Evolutionary conservation across 2,797 vertebrate species (phyloP), one percentile per base, ranked within the genome.

Genomic region (Alexandromys oeconomus): DNA sequence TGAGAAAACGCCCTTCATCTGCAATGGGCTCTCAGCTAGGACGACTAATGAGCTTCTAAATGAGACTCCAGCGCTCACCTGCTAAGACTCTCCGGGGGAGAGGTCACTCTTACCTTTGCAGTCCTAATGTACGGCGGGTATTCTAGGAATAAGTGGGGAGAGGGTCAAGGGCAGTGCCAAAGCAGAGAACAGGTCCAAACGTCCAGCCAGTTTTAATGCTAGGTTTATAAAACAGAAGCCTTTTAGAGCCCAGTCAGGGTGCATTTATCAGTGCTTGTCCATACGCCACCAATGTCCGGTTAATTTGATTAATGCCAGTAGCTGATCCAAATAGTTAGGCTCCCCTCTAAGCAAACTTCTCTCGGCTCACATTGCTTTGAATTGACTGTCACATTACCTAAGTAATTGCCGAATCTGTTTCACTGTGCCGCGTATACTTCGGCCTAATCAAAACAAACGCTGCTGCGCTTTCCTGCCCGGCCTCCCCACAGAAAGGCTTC

Each of bases 401-500:
- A 93, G 89, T 97, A 96, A 97, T 93, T 93, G 93, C 95, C 88
- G 77, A 87, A 97, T 94, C 96, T 95, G 92, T 97, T 98, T 97
- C 85, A 97, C 82, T 96, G 97, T 92, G 96, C 93, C 43, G 48
- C 79, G 48, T 91, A 97, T 96, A 93, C 88, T 74, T 78, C n/a
- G 85, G 88, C 87, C 96, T 97, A 97, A 98, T 97, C 93, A 97
- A 97, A 96, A 97, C 96, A 97, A 97, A 96, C 95, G 87, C 90
- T 78, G 54, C 57, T 86, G 51, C 71, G 92, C 51, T 90, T 88
- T 78, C 84, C 86, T 40, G 5, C 27, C 90, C 86, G 77, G 65
- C 92, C 92, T 94, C 91, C 80, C 76, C 92, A 17, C 80, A 54
- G 87, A 89, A 94, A 87, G 94, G 94, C 93, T 93, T 89, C 94